These are phyloP conservation scores for Andricus quercusramuli DNA, from an alignment of 2,888 invertebrate genomes.

Conservation along the genomic window DNA sequence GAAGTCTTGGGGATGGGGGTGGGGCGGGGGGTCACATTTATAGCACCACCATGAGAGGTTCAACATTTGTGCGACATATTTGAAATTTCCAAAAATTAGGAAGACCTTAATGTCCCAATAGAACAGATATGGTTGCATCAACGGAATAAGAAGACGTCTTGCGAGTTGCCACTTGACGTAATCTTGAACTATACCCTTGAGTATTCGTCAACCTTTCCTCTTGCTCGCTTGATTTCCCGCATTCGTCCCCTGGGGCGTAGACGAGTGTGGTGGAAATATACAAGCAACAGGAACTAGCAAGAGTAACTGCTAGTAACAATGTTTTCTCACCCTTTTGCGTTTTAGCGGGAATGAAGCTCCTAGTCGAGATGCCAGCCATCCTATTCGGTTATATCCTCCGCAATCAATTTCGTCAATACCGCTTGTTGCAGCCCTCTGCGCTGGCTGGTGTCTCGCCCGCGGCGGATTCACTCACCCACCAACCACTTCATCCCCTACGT, in stretches of 20 bases:
- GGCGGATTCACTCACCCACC: slow-evolving; percentile 61
- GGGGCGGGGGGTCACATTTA: no score
- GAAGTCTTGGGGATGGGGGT: no score
- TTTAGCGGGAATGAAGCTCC: slow-evolving; percentile 62
- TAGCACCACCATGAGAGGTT: no score
- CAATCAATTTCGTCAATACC: slow-evolving; percentile 76
- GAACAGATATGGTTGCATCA: not conserved
- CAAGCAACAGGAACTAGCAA: slow-evolving; percentile 57
- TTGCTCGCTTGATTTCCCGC: slow-evolving; percentile 60
- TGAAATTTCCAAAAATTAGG: not conserved
- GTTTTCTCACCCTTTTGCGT: slow-evolving; percentile 75
- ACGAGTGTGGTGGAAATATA: slow-evolving; percentile 49
- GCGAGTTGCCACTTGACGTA: slow-evolving; percentile 45
- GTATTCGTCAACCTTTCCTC: slow-evolving; percentile 58
- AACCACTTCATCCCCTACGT: slow-evolving; percentile 56
- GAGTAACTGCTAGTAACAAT: slow-evolving; percentile 74
- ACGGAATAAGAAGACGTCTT: slow-evolving; percentile 4
- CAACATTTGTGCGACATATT: not conserved
- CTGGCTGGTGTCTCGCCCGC: slow-evolving; percentile 70
- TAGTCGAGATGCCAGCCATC: slow-evolving; percentile 53
- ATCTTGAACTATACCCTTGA: slow-evolving; percentile 65
- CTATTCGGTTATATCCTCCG: slow-evolving; percentile 66
- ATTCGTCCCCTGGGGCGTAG: slow-evolving; percentile 65
- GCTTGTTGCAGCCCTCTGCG: slow-evolving; percentile 70
- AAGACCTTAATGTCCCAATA: not conserved